Base-by-base conservation (phyloP, 2,797 vertebrate genomes). In the Acanthopagrus latus region DNA sequence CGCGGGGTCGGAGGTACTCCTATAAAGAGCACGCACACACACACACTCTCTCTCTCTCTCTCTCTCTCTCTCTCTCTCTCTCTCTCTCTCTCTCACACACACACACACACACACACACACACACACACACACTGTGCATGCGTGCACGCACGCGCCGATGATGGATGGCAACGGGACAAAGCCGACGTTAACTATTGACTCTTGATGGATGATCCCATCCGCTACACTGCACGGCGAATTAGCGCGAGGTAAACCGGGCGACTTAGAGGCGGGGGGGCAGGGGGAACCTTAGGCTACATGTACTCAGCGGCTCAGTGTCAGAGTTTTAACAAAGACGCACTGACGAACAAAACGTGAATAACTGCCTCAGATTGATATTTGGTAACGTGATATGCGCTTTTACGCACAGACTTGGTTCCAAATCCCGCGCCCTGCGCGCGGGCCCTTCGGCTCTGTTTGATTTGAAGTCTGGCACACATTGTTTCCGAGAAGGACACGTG, bases 141-240 rank as follows among this genome's bases (percentile, higher is more conserved):
- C 38, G 21, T 7, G 21, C 83, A 47, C 55, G 72, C 84, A 82
- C 77, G 56, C 60, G 64, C 67, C 72, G 82, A 92, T 95, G 94
- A 96, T 95, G 87, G 93, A 95, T 95, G 86, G 86, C 77, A 86
- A 72, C 18, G 71, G 83, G 81, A 95, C 93, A 94, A 95, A 94
- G 93, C 87, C 87, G 88, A 87, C 86, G 93, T 95, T 95, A 95
- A 95, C 92, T 92, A 96, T 95, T 96, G 93, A 95, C 95, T 94
- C 86, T 89, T 96, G 95, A 96, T 96, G 89, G 94, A 96, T 96
- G 92, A 93, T 91, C 89, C 90, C 83, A 87, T 92, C 92, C 90
- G 87, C 90, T 86, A 69, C 90, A 87, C 83, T 90, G 80, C 91
- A 89, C 54, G 80, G 78, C 33, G 80, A 87, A 92, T 94, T 94